These are phyloP conservation scores for Bugula neritina DNA, from an alignment of 2,888 invertebrate species.

Conservation along the genomic window DNA sequence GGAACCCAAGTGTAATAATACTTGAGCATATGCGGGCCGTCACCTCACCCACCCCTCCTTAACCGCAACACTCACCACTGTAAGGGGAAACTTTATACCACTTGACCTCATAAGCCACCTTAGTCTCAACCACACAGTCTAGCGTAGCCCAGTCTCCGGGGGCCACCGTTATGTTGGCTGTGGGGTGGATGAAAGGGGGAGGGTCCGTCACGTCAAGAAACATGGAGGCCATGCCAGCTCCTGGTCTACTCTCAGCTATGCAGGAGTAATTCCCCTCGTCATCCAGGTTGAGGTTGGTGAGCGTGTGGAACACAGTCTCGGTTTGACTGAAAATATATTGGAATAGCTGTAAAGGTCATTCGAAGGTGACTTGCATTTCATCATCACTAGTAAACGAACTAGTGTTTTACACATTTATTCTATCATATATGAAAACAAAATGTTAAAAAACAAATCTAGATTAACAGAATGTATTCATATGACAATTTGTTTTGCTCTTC, in stretches of 20 bases:
- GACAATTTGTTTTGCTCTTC: too few relatives aligned
- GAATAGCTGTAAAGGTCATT: too few relatives aligned
- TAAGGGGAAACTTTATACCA: constrained; percentile 41
- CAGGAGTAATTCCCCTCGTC: constrained; percentile 14
- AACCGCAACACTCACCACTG: constrained; percentile 27
- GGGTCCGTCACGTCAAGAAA: constrained; percentile 51
- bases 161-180: constrained; percentile 53
- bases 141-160: constrained; percentile 52
- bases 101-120: constrained; percentile 51
- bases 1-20: too few relatives aligned
- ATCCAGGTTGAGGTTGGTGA: not conserved
- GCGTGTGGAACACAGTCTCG: constrained; percentile 6
- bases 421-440: too few relatives aligned
- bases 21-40: too few relatives aligned
- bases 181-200: constrained; percentile 54
- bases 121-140: constrained; percentile 52
- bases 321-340: too few relatives aligned
- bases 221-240: not conserved
- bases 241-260: not conserved
- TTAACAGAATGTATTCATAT: too few relatives aligned
- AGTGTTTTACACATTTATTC: too few relatives aligned
- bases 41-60: too few relatives aligned
- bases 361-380: too few relatives aligned
- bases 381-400: too few relatives aligned
- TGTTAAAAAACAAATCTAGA: too few relatives aligned